Conservation (phyloP, 2,113 vertebrate species). For the Zonotrichia leucophrys region DNA sequence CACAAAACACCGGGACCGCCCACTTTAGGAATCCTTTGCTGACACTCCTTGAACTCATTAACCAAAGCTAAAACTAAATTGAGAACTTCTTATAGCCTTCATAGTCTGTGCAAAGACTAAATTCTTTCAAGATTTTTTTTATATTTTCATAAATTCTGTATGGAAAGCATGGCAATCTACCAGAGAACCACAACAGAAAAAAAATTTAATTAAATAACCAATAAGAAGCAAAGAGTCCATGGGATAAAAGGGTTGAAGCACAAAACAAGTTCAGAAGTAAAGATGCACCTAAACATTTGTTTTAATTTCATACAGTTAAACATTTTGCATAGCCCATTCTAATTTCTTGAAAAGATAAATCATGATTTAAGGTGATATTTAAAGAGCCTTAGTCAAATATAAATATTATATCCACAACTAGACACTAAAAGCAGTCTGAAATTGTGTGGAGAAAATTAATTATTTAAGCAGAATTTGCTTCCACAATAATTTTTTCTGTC, state of each 20-base stretch:
- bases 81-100: neutral
- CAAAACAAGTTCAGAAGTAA: neutral
- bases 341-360: neutral
- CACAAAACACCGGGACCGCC: neutral
- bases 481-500: neutral
- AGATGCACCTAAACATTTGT: neutral
- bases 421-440: neutral
- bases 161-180: neutral
- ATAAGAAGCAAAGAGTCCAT: neutral
- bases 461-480: neutral
- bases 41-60: neutral
- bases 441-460: neutral
- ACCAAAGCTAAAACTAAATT: neutral
- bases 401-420: neutral
- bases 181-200: neutral
- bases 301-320: neutral
- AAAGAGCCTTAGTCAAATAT: neutral
- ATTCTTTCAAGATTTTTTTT: neutral
- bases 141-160: neutral
- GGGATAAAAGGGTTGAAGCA: neutral
- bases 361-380: neutral
- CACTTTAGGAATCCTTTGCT: neutral
- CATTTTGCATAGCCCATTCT: neutral
- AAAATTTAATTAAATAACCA: neutral
- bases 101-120: neutral